Evolutionary conservation across 2,113 vertebrate species (phyloP).

Genomic region (Pedionomus torquatus): DNA sequence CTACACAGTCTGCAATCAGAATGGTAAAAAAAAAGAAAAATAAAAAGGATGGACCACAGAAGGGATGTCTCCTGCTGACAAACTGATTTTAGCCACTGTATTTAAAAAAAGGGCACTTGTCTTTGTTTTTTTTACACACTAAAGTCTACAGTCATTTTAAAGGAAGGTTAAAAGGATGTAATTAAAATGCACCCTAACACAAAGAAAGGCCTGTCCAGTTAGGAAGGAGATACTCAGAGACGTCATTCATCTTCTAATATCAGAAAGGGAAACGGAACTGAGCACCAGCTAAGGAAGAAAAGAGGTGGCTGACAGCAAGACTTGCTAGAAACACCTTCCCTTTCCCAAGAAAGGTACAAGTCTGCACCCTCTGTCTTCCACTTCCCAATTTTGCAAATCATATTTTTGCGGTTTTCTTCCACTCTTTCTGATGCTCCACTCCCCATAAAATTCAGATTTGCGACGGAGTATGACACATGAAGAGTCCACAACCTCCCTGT

Average conservation of each 20-base stretch:
- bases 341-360: background rate
- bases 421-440: background rate
- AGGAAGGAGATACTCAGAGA: background rate
- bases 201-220: background rate
- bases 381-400: background rate
- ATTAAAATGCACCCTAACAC: background rate
- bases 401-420: background rate
- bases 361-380: background rate
- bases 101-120: background rate
- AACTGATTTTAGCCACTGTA: background rate
- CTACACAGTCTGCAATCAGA: background rate
- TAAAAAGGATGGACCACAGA: background rate
- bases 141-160: background rate
- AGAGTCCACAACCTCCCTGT: rapidly evolving
- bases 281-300: background rate
- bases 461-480: background rate
- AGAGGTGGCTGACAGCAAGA: background rate
- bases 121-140: background rate
- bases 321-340: background rate
- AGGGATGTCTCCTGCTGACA: background rate
- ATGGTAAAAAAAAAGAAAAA: no score
- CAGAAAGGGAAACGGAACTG: background rate
- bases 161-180: background rate
- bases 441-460: background rate
- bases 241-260: background rate